Base-by-base conservation (phyloP, 2,888 invertebrate species). In the Tachina grossa region DNA sequence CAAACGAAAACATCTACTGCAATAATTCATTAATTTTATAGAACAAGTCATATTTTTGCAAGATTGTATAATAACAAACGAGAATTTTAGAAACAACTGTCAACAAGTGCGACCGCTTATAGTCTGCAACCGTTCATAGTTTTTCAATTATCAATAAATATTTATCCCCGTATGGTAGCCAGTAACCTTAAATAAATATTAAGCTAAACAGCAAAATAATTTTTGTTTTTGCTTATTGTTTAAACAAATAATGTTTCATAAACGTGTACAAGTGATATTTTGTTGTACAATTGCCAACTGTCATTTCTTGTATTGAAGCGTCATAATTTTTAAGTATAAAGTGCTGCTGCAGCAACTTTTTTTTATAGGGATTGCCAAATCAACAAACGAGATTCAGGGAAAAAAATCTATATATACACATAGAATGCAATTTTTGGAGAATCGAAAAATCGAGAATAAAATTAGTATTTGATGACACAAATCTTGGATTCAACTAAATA, bases 21-120 rank as follows among this genome's bases (percentile, higher is more conserved):
- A 79, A 83, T 83, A 85, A 85, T 74, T 83, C 76, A 80, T 85
- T 83, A 79, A 14, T 47, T 61, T 75, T 79, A 43, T 61, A 71
- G 71, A 85, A 83, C 85, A 79, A 85, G 79, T 83, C 83, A 85
- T 85, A 83, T 79, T 72, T 68, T 80, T 71, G 14, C 22, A 66
- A 79, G 49, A 85, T 83, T 66, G 31, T 61, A 78, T 75, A 74
- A 51, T 16, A 61, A 22, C 16, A 69, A 78, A 76, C 11, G 63
- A 59, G 72, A 47, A 53, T 68, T 59, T 31, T 45, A 13, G 8
- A 63, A 45, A 11, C 16, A 9, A 9, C 53, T 55, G 55, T 45
- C 2, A 61, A 53, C 51, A 14, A 43, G 9, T 19, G n/a, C 16
- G 6, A 6, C 1, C 10, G n/a, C 31, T n/a, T 47, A 47, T 13